phyloP scores from a whole-genome alignment of 2,888 invertebrate species.

The Torymus tubicola region DNA sequence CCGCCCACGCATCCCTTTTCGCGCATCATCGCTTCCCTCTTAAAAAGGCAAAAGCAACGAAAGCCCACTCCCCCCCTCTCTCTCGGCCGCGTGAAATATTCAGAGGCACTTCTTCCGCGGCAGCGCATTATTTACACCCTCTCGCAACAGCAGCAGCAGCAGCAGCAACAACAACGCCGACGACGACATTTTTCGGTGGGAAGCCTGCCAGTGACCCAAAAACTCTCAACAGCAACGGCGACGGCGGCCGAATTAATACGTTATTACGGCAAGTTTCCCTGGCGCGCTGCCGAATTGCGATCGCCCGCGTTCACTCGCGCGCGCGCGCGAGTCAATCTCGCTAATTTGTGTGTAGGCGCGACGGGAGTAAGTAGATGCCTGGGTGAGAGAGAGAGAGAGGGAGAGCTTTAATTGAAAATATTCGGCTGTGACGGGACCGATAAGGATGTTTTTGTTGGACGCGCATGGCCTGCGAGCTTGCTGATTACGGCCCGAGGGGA shows the following conservation, averaged over 20 bases:
- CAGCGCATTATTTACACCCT: not conserved
- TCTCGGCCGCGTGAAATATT: too few species aligned
- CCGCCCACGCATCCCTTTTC: slow-evolving; percentile 44
- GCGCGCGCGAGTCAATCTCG: slow-evolving; percentile 38
- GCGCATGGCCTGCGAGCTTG: slow-evolving; percentile 1
- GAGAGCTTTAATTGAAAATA: slow-evolving; percentile 51
- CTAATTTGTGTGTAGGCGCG: slow-evolving; percentile 34
- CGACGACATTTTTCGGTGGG: slow-evolving; percentile 52
- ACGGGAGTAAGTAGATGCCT: too few species aligned
- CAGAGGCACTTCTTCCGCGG: not conserved
- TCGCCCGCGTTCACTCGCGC: not conserved
- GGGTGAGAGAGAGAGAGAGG: not conserved
- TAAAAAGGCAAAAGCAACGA: too few species aligned
- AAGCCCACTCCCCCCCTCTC: too few species aligned
- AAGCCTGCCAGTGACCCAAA: slow-evolving; percentile 73
- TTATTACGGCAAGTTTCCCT: slow-evolving; percentile 67
- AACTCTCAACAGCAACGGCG: slow-evolving; percentile 61
- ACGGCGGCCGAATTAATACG: slow-evolving; percentile 70
- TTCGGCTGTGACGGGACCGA: slow-evolving; percentile 26
- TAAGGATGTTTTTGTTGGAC: slow-evolving; percentile 37
- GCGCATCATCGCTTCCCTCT: slow-evolving; percentile 42
- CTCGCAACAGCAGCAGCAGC: not conserved
- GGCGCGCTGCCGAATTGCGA: slow-evolving; percentile 72
- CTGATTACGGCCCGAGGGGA: not conserved
- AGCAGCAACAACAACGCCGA: too few species aligned